phyloP scores from a whole-genome alignment of 2,113 vertebrate genomes.

The Pogonocichla stellata region DNA sequence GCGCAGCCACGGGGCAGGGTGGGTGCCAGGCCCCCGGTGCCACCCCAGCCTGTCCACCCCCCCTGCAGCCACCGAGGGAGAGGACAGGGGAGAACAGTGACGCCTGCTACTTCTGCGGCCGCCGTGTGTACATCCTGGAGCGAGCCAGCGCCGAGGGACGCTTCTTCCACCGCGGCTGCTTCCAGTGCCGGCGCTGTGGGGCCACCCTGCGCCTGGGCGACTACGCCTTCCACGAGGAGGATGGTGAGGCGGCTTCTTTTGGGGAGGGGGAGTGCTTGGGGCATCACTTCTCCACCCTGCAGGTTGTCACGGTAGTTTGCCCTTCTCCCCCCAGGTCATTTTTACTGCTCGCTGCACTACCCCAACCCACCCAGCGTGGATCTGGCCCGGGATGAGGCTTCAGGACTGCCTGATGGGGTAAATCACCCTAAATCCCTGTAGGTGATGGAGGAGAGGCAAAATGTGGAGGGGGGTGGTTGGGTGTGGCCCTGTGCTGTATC shows the following conservation, averaged over 20 bases:
- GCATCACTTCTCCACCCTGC: background rate
- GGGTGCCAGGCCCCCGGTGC: background rate
- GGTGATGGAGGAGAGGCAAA: background rate
- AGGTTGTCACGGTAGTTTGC: background rate
- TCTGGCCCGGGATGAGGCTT: background rate
- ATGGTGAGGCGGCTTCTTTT: slow-evolving; percentile 70
- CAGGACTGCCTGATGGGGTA: background rate
- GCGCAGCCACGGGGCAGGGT: background rate
- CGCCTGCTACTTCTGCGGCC: slow-evolving; percentile 85
- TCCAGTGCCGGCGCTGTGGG: slow-evolving; percentile 81
- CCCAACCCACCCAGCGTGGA: background rate
- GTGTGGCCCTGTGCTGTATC: background rate
- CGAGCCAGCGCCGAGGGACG: slow-evolving; percentile 85
- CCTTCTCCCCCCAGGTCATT: slow-evolving; percentile 30
- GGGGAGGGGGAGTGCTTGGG: background rate
- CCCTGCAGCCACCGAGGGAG: background rate
- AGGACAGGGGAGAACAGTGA: slow-evolving; percentile 64
- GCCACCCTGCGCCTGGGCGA: slow-evolving; percentile 84
- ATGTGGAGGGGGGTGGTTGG: background rate
- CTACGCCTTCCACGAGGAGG: slow-evolving; percentile 77
- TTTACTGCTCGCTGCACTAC: slow-evolving; percentile 75
- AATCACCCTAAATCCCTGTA: background rate
- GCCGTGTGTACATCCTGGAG: slow-evolving; percentile 86
- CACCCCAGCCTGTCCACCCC: background rate
- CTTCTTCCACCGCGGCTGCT: slow-evolving; percentile 94